phyloP scores from a whole-genome alignment of 2,888 invertebrate species.

The Drosophila seclusa region DNA sequence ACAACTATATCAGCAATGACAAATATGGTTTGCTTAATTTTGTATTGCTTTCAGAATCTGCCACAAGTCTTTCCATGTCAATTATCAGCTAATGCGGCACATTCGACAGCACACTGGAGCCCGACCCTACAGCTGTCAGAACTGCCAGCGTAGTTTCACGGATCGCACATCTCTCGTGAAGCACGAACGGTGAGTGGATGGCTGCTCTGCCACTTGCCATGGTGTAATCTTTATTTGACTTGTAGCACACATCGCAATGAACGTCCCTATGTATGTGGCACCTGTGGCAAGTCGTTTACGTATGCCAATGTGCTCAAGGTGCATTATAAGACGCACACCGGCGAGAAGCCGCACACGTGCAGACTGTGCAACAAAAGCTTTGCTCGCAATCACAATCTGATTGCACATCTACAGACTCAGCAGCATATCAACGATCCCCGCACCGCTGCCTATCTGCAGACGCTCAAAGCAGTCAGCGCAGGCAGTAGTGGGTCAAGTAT shows the following conservation, averaged over 20 bases:
- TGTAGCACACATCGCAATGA: conserved; percentile 83
- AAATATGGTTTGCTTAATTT: background rate
- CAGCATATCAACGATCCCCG: conserved; percentile 82
- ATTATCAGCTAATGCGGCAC: conserved; percentile 84
- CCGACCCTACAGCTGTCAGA: conserved; percentile 83
- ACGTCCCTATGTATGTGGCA: conserved; percentile 82
- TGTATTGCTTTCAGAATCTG: conserved; percentile 77
- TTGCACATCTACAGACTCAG: conserved; percentile 84
- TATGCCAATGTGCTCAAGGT: conserved; percentile 84
- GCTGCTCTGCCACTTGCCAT: background rate
- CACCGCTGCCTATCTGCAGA: conserved; percentile 50
- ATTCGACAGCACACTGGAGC: conserved; percentile 84
- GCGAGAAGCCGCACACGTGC: conserved; percentile 84
- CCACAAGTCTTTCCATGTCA: conserved; percentile 82
- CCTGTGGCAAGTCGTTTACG: conserved; percentile 84
- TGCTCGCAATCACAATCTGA: conserved; percentile 82
- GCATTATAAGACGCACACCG: conserved; percentile 83
- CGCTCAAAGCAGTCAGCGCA: conserved; percentile 28
- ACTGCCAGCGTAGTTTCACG: conserved; percentile 82
- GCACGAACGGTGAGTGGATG: conserved; percentile 81
- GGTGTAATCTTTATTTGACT: background rate
- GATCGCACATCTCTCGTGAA: conserved; percentile 84
- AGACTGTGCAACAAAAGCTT: conserved; percentile 83
- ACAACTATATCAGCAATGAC: background rate
- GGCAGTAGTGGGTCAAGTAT: background rate